phyloP scores from a whole-genome alignment of 2,888 invertebrate genomes.

The Drosophila pseudotalamancana region DNA sequence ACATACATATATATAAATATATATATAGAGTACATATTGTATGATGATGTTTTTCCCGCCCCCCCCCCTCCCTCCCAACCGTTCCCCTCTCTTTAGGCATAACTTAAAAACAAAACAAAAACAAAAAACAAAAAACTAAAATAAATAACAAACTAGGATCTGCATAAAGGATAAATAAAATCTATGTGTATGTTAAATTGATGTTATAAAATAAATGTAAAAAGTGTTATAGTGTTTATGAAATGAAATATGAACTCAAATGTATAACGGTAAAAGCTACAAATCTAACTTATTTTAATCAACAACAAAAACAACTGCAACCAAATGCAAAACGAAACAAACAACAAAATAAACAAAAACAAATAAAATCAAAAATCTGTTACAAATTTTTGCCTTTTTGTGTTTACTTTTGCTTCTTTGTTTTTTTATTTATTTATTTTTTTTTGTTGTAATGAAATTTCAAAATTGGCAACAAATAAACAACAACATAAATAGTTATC shows the following conservation, averaged over 20 bases:
- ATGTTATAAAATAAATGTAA: slow-evolving; percentile 49
- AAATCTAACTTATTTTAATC: slow-evolving; percentile 27
- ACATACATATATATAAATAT: slow-evolving; percentile 1
- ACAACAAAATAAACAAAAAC: not conserved
- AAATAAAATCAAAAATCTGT: slow-evolving; percentile 12
- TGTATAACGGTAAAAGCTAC: slow-evolving; percentile 33
- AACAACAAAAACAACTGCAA: no score
- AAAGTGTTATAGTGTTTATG: slow-evolving; percentile 61
- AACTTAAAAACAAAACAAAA: not conserved
- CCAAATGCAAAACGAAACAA: slow-evolving; percentile 2
- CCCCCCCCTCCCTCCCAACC: no score
- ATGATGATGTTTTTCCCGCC: slow-evolving; percentile 16
- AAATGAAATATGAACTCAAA: slow-evolving; percentile 13
- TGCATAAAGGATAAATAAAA: no score
- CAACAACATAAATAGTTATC: slow-evolving; percentile 17
- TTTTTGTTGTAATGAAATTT: no score
- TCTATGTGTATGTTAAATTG: slow-evolving; percentile 40
- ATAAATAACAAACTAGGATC: slow-evolving; percentile 11
- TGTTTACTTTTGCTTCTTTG: slow-evolving; percentile 21
- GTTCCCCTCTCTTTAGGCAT: slow-evolving; percentile 5
- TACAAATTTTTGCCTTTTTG: slow-evolving; percentile 17
- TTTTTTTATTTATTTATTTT: not conserved
- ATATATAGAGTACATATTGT: slow-evolving; percentile 3
- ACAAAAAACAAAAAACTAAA: not conserved
- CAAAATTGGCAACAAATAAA: slow-evolving; percentile 12